Conservation (phyloP, 2,888 invertebrate genomes). For the Eristalis tenax region DNA sequence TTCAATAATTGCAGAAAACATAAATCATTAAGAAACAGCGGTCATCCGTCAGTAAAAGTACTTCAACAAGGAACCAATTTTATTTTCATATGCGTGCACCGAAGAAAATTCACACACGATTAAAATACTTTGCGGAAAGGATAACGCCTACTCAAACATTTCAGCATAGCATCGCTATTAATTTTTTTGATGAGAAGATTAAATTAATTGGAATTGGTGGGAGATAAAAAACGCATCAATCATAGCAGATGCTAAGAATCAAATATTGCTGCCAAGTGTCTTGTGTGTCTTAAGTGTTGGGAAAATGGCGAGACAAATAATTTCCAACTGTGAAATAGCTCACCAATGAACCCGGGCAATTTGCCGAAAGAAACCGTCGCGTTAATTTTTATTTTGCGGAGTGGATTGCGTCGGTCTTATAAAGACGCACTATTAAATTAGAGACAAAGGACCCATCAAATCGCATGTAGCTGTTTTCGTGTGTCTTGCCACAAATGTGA, state of each 20-base stretch:
- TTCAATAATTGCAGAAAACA: not conserved
- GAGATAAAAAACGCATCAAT: too few species aligned
- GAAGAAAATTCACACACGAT: not conserved
- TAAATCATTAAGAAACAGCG: not conserved
- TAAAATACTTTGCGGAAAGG: not conserved
- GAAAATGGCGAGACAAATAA: not conserved
- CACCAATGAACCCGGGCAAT: too few species aligned
- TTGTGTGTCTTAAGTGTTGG: not conserved
- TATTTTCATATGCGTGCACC: not conserved
- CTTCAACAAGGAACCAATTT: not conserved
- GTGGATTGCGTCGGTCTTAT: constrained; percentile 53
- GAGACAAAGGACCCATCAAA: constrained; percentile 3
- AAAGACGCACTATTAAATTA: constrained; percentile 40
- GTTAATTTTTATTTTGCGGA: too few species aligned
- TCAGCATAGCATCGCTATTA: not conserved
- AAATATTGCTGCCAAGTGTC: too few species aligned
- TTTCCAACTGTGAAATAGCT: constrained; percentile 13
- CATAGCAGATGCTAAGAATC: too few species aligned
- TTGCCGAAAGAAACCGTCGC: too few species aligned
- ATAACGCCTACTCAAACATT: too few species aligned
- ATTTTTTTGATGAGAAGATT: constrained; percentile 18
- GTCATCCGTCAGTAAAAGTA: not conserved
- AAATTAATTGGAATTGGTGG: not conserved
- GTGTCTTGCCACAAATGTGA: not conserved
- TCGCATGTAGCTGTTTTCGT: constrained; percentile 8